Evolutionary conservation across 1,140 invertebrate genomes (phyloP), one percentile per base, ranked within the genome.

Genomic region (Bombus impatiens): DNA sequence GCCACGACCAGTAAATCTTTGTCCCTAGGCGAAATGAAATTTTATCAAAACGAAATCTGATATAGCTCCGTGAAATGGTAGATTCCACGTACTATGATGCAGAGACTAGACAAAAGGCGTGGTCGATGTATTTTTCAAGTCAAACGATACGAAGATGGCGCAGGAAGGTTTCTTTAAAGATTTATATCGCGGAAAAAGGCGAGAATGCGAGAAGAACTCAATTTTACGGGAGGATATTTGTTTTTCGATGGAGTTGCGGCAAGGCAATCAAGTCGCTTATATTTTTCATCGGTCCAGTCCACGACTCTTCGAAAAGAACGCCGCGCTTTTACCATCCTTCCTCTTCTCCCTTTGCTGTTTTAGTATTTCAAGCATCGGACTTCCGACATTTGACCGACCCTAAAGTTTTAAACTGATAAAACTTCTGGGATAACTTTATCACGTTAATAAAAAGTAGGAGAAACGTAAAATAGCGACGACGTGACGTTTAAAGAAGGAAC

Each of bases 241-340:
- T 57, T 72, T 68, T 40, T 57, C 35, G 62, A 68, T 28, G 28
- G 6, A 25, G 28, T 67, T 62, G 40, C 57, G 68, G 37, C 40
- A n/a, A 22, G 2, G n/a, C 32, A 47, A 35, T 28, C 25, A 75
- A 62, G 57, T 65, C 40, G 25, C 22, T 25, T 53, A 5, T 82
- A 75, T 75, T 65, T 82, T 82, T 82, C 57, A 75, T 75, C 15
- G 82, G 28, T 53, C 47, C 10, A n/a, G 59, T 32, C 47, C 35
- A 25, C 9, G 15, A 32, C 35, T 2, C 18, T 18, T 28, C 3
- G 1, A 9, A 5, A 32, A 35, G 5, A 57, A 22, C 28, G 18
- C 0, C 32, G 28, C 12, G 37, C 3, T 42, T 57, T n/a, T 62
- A 15, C 28, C 40, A 22, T 32, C 47, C 28, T 15, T 25, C 53